Base-by-base conservation (phyloP, 1,140 invertebrate species). In the Notospermus geniculatus region DNA sequence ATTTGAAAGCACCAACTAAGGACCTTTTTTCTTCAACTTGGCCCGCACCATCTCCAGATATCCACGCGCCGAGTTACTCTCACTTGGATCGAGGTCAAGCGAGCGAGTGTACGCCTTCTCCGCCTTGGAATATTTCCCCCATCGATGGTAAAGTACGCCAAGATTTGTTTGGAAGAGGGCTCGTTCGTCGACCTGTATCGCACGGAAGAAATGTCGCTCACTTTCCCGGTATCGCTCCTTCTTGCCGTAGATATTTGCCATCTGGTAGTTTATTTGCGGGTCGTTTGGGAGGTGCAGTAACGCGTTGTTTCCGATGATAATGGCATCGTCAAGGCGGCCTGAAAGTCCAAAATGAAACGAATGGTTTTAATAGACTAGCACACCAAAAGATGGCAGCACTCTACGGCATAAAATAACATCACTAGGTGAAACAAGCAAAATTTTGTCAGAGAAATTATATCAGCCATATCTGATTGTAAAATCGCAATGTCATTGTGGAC, bases 81-180 rank as follows among this genome's bases (percentile, higher is more conserved):
- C 63, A 9, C 54, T 74, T 2, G 91, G 88, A 75, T 93, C 86
- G 1, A 94, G 74, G 70, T 84, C 77, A 39, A 94, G 79, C 15
- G 93, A 90, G 76, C 84, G 87, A 59, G 82, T 82, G 73, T 97
- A 97, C 78, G 88, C 86, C 58, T 84, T 72, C 73, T 88, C 85
- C 2, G 93, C 93, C 64, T 86, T 77, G 0, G 87, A 78, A 64
- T 86, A 84, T 83, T 90, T 92, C 56, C 90, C 89, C 93, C 92
- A 96, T 39, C 92, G 87, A 81, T 97, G 94, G 82, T 96, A 97
- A 0, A 97, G 82, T 28, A 97, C 93, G 64, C 92, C 91, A 68
- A 97, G 84, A 85, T 97, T 96, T 2, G 89, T 87, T 74, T 89
- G 88, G 82, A 91, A 92, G 11, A 89, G 83, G 19, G 88, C 84